Evolutionary conservation across 2,888 invertebrate species (phyloP), one percentile per base, ranked within the genome.

Genomic region (Apotomis turbidana): DNA sequence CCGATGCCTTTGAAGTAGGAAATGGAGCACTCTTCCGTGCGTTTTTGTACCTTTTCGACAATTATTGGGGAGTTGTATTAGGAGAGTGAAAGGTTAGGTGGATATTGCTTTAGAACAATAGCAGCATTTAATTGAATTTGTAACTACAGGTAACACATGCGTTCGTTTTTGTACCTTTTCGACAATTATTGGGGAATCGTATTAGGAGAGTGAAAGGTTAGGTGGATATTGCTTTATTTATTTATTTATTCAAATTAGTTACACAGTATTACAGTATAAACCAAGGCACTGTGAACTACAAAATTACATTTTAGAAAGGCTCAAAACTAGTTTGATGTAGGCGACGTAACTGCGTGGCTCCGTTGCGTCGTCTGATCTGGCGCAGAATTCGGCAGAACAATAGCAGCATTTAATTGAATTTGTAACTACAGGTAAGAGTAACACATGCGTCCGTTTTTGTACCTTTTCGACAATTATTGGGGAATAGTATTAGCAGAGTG

Each of bases 1-100:
- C 83, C 80, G 75, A 78, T 78, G 76, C 78, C 85, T 85, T 86
- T 86, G 84, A 84, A 84, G 79, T 80, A 78, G 58, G 57, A 58
- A 72, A 72, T 72, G 72, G 72, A 54, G 66, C 71, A 51, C 71
- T 72, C 68, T 63, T 68, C 63, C 68, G 68, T 68, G 75, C 74
- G 73, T 77, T 77, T 76, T 74, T 68, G 51, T 74, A 59, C 73
- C 70, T 66, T 74, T 74, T 58, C 58, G 63, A 38, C 62, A 58
- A 71, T 68, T 66, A 60, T 66, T 63, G 49, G 61, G 52, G 10
- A 13, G 44, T 64, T 57, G 49, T 62, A 38, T 51, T 49, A 27
- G 69, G 13, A 15, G 15, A 51, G 54, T 46, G 57, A 41, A 41
- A 68, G 13, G 15, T 61, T 61, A 15, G 15, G 49, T 12, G 27